Conservation (phyloP, 2,797 vertebrate species). For the Spheniscus humboldti region DNA sequence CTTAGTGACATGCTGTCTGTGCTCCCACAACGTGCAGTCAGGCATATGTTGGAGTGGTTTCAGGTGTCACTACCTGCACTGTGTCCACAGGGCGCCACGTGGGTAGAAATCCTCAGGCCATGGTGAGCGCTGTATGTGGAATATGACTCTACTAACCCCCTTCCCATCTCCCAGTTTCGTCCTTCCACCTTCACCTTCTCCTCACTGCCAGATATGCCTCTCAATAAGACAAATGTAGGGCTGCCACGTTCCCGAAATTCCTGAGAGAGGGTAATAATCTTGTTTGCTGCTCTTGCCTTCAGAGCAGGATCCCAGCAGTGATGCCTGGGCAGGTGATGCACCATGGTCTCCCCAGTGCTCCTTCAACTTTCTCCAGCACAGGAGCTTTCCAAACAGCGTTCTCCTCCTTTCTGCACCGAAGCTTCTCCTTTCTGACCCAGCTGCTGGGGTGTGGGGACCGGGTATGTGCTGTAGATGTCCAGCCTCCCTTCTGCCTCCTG, state of each 20-base stretch:
- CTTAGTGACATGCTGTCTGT: not conserved
- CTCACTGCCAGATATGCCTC: not conserved
- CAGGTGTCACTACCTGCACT: not conserved
- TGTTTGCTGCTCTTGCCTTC: not conserved
- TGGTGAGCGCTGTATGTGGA: not conserved
- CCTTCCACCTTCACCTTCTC: not conserved
- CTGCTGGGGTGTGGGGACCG: not conserved
- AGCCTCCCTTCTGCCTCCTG: not conserved
- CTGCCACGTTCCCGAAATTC: not conserved
- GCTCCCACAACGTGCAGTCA: not conserved
- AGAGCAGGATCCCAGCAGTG: not conserved
- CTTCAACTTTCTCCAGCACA: not conserved
- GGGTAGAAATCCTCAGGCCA: not conserved
- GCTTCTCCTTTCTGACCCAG: not conserved
- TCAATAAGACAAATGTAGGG: not conserved
- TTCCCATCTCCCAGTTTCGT: not conserved
- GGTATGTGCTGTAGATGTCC: not conserved
- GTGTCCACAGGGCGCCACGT: accelerated
- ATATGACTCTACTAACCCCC: not conserved
- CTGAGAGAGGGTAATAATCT: not conserved
- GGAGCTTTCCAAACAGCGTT: not conserved
- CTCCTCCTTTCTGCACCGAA: not conserved
- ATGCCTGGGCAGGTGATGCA: not conserved
- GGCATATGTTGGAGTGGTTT: not conserved
- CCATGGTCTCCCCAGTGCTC: not conserved